phyloP scores from a whole-genome alignment of 2,113 vertebrate species.

The Sclerurus mexicanus region DNA sequence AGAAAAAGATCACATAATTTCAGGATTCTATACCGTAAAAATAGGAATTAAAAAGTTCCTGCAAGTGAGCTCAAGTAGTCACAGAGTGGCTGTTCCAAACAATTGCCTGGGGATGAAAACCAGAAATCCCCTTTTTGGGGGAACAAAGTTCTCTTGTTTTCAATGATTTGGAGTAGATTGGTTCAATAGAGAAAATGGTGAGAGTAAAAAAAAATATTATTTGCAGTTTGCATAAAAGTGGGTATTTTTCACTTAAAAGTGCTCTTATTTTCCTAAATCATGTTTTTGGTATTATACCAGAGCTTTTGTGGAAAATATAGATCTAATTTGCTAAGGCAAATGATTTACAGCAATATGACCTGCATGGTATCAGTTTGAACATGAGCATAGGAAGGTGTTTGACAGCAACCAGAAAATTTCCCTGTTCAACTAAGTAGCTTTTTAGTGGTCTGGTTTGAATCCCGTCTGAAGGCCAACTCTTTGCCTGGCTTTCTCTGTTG shows the following conservation, averaged over 20 bases:
- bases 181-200: not conserved
- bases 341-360: not conserved
- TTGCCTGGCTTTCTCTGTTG: not conserved
- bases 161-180: not conserved
- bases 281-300: not conserved
- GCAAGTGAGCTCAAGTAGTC: not conserved
- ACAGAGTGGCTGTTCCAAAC: not conserved
- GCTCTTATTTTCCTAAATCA: not conserved
- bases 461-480: not conserved
- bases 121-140: not conserved
- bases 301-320: not conserved
- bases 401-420: not conserved
- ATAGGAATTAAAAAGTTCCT: not conserved
- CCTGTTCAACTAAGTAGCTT: not conserved
- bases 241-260: not conserved
- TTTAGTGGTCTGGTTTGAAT: not conserved
- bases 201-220: not conserved
- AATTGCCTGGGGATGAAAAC: not conserved
- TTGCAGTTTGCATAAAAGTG: not conserved
- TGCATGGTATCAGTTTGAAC: not conserved
- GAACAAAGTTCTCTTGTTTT: not conserved
- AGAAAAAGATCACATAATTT: not conserved
- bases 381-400: not conserved
- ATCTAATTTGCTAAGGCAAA: not conserved
- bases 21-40: not conserved